Evolutionary conservation across 2,797 vertebrate genomes (phyloP).

Genomic region (Hoplostethus mediterraneus): DNA sequence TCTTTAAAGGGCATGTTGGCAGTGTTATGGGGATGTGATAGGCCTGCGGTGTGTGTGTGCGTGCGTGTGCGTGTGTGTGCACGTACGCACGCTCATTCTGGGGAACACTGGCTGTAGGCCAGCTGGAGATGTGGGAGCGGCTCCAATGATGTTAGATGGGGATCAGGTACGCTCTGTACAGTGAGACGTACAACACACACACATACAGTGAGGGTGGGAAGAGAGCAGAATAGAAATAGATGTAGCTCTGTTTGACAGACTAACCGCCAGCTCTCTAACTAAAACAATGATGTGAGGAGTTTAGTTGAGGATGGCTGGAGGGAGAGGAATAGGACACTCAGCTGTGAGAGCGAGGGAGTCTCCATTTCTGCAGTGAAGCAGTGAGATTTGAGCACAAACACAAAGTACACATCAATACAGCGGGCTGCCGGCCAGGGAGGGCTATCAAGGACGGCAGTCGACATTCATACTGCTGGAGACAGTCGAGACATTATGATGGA

Average conservation of each 20-base stretch:
- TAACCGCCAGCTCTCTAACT: slow-evolving; percentile 52
- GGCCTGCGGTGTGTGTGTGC: background rate
- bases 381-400: slow-evolving; percentile 5
- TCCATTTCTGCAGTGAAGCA: slow-evolving; percentile 29
- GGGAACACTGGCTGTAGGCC: slow-evolving; percentile 33
- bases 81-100: too few species aligned
- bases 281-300: slow-evolving; percentile 17
- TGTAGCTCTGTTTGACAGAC: background rate
- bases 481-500: background rate
- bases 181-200: slow-evolving; percentile 21
- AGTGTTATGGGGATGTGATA: slow-evolving; percentile 24
- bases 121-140: slow-evolving; percentile 18
- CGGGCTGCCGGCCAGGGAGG: slow-evolving; percentile 8
- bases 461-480: slow-evolving; percentile 33
- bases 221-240: slow-evolving; percentile 1
- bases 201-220: background rate
- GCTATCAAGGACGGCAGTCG: slow-evolving; percentile 28
- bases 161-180: slow-evolving; percentile 21
- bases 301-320: slow-evolving; percentile 21
- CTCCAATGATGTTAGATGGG: slow-evolving; percentile 21
- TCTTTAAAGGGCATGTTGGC: slow-evolving; percentile 22
- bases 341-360: background rate
- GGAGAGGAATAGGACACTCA: slow-evolving; percentile 9
- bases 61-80: too few species aligned
- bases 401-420: slow-evolving; percentile 1